Evolutionary conservation across 2,113 vertebrate species (phyloP).

Genomic region (Mastomys coucha): DNA sequence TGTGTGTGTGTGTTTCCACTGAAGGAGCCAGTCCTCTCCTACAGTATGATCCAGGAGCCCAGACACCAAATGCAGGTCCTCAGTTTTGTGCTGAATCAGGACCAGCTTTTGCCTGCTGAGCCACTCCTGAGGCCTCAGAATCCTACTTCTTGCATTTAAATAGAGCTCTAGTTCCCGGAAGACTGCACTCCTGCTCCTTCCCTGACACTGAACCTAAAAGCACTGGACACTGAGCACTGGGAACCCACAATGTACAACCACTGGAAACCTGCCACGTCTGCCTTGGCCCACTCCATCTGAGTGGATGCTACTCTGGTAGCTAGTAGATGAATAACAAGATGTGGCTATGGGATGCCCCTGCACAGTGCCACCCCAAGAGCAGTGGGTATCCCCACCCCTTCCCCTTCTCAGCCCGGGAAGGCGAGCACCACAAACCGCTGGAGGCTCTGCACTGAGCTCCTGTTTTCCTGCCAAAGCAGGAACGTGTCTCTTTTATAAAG

Average conservation of each 20-base stretch:
- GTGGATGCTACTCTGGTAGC: neutral
- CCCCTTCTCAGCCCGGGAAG: neutral
- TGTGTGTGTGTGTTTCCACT: neutral
- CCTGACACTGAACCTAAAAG: neutral
- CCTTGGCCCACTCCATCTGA: neutral
- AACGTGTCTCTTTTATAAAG: conserved; percentile 17
- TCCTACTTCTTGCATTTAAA: neutral
- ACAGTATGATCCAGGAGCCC: neutral
- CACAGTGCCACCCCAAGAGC: neutral
- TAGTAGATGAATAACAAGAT: conserved; percentile 29
- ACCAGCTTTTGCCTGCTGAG: neutral
- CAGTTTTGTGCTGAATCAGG: too few species aligned
- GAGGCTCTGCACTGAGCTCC: conserved; percentile 6
- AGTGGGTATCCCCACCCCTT: neutral
- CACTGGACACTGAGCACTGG: neutral
- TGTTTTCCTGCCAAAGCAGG: conserved; percentile 36
- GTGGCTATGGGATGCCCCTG: neutral
- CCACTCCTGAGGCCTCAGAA: neutral
- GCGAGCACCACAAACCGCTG: neutral
- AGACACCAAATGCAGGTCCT: too few species aligned
- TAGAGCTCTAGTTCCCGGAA: neutral
- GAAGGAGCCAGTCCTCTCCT: neutral
- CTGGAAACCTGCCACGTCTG: neutral
- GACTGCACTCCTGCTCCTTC: neutral
- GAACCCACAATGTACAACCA: neutral